A percentile compares a stretch with the other conserved stretches of the same genome.
Conservation (phyloP, 2,888 invertebrate genomes). For the Herminia tarsipennalis region DNA sequence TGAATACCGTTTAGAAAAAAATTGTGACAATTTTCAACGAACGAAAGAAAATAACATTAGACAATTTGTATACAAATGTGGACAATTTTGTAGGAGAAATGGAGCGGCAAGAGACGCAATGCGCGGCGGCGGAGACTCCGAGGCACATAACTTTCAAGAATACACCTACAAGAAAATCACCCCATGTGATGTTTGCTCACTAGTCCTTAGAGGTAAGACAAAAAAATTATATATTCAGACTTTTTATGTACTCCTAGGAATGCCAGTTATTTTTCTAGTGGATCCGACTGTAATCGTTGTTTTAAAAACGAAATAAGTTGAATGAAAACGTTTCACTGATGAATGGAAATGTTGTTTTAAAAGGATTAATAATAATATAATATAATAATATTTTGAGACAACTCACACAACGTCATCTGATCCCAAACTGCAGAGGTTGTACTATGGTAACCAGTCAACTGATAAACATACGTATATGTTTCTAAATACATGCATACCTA, state of each 20-base stretch:
- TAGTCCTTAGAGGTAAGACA: slow-evolving; percentile 94
- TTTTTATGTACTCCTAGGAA: not conserved
- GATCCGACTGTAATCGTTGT: no score
- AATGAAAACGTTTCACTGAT: no score
- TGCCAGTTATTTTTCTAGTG: not conserved
- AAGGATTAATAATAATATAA: not conserved
- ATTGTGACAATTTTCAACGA: not conserved
- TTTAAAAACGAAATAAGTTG: no score
- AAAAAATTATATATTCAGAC: not conserved
- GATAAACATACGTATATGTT: no score
- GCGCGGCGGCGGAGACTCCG: slow-evolving; percentile 86
- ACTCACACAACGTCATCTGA: no score
- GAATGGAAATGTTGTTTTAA: no score
- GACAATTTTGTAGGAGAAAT: slow-evolving; percentile 87
- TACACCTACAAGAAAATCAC: slow-evolving; percentile 98
- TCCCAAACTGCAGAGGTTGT: no score
- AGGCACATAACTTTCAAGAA: slow-evolving; percentile 95
- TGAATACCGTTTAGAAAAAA: no score
- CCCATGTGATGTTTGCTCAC: slow-evolving; percentile 97
- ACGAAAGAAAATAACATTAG: not conserved
- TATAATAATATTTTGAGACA: no score
- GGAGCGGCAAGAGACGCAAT: slow-evolving; percentile 88
- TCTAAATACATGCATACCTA: no score
- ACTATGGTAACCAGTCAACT: no score
- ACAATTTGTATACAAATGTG: slow-evolving; percentile 24